Evolutionary conservation across 2,797 vertebrate species (phyloP), one percentile per base, ranked within the genome.

Genomic region (Brachymystax lenok): DNA sequence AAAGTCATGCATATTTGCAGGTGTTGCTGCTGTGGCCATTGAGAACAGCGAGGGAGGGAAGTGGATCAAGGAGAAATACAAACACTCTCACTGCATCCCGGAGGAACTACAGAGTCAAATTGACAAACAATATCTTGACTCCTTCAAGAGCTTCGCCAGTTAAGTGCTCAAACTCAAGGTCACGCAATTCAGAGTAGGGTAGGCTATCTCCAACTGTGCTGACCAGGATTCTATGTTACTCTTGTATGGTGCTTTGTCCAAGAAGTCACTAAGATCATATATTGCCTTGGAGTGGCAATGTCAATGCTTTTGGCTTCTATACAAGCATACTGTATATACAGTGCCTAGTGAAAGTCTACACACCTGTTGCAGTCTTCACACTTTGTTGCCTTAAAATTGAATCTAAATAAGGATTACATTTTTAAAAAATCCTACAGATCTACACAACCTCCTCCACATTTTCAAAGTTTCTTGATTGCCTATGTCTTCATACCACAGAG

Each of bases 41-140:
- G 96, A 98, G 88, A 95, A 93, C 93, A 96, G 93, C 0, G 90
- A 95, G 35, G 95, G 96, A 0, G 96, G 96, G 12, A 90, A 76
- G 59, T 96, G 96, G 96, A 93, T 98, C 71, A 96, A 88, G 84
- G 91, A 94, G 77, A 92, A 74, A 64, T 97, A 98, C 84, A 96
- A 94, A 77, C 94, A 89, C 79, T 93, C 95, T 28, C 95, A 96
- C 83, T 96, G 97, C 12, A 84, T 97, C 80, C 95, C 95, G 0
- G 80, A 91, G 0, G 73, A 71, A n/a, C 87, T 96, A 71, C 95
- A 96, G 88, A 78, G 82, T 50, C 90, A 92, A 78, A 94, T 97
- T 0, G 90, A 97, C 69, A 75, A 10, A 2, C 94, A 95, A 71
- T 30, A 85, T 75, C 64, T 95, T 0, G 74, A 93, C 4, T 91